A percentile compares a stretch with the other conserved stretches of the same genome.
Evolutionary conservation across 2,888 invertebrate genomes (phyloP).

Genomic region (Cryptophagus acutangulus): DNA sequence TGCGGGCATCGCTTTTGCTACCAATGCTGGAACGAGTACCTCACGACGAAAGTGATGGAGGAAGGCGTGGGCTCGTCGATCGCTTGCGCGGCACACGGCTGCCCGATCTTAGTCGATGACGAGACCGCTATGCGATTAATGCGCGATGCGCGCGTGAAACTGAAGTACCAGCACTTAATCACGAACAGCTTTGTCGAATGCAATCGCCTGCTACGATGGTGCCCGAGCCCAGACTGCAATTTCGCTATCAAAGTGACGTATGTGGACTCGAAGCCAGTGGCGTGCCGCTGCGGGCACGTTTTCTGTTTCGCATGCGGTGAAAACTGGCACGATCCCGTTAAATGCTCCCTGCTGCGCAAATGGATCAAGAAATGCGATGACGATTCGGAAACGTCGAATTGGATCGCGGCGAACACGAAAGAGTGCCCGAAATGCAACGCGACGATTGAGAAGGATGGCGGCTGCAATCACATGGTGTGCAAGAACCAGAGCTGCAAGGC

Average conservation of each 20-base stretch:
- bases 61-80: constrained; percentile 96
- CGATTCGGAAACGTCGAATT: constrained; percentile 98
- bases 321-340: constrained; percentile 98
- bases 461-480: constrained; percentile 99
- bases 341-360: constrained; percentile 83
- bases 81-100: constrained; percentile 94
- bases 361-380: constrained; percentile 99
- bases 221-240: constrained; percentile 97
- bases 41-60: constrained; percentile 97
- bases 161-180: constrained; percentile 95
- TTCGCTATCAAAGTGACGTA: constrained; percentile 78
- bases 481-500: constrained; percentile 97
- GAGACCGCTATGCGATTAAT: constrained; percentile 91
- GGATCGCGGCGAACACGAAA: constrained; percentile 99
- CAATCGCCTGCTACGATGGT: constrained; percentile 94
- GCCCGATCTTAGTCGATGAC: constrained; percentile 96
- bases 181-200: constrained; percentile 99
- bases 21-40: constrained; percentile 94
- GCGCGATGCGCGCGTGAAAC: constrained; percentile 78
- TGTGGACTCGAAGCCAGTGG: constrained; percentile 87
- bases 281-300: constrained; percentile 87
- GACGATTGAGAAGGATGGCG: constrained; percentile 94
- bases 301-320: constrained; percentile 97
- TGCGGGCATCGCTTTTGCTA: constrained; percentile 97
- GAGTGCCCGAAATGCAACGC: constrained; percentile 99